Base-by-base conservation (phyloP, 2,797 vertebrate genomes). In the Kryptolebias ocellatus region DNA sequence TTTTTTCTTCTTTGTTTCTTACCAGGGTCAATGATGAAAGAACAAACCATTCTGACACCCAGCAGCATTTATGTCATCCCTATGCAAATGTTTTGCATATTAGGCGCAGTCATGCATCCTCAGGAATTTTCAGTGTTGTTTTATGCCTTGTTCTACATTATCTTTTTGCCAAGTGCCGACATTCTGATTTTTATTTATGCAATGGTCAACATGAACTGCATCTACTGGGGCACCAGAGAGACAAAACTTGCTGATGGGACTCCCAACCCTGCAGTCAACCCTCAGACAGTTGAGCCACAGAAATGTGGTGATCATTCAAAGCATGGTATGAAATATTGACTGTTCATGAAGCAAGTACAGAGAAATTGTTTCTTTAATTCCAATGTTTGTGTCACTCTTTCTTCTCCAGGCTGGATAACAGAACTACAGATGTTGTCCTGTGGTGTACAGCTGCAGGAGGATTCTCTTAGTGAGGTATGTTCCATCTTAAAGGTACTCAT, bases 141-240 rank as follows among this genome's bases (percentile, higher is more conserved):
- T 60, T 87, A 81, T 3, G 89, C 92, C 15, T 4, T 90, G 0
- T 55, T 93, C 17, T 93, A 92, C 74, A 72, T 90, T 24, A 3
- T 92, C 53, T 86, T 76, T 67, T 77, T 91, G 24, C 92, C 92
- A 20, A 91, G 88, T 4, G 87, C 79, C 15, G 93, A 91, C 60
- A 77, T 93, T 11, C 77, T 93, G 28, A 76, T 93, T 46, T 55
- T 52, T 39, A 92, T 93, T 60, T 93, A 92, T 76, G 82, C 88
- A 45, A 85, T 92, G 78, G 84, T 87, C 59, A 93, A 93, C 74
- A 87, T 93, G 92, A 89, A 92, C 87, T 82, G 89, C 1, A 83
- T 93, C 47, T 92, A 91, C 16, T 93, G 92, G 92, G 92, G 92
- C n/a, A 93, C 92, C n/a, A 83, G 92, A 20, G 92, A 93, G 77